A percentile compares a stretch with the other conserved stretches of the same genome.
Evolutionary conservation across 2,113 vertebrate genomes (phyloP).

Genomic region (Mystacornis crossleyi): DNA sequence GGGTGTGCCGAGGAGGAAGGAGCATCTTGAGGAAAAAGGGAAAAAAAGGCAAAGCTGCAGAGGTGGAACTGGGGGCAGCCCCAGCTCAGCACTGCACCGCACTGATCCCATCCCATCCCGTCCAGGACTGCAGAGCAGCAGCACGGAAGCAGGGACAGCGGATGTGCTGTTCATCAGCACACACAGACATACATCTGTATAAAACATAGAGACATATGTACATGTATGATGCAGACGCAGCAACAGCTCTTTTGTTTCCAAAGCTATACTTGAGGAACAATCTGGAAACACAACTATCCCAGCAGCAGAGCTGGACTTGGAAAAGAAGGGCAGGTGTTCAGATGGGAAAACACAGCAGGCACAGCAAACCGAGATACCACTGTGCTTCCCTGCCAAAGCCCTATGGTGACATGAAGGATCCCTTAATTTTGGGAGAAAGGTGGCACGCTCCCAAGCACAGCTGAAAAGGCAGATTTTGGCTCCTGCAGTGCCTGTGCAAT

Average conservation of each 20-base stretch:
- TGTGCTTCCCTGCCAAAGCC: background rate
- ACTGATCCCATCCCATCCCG: fast-evolving
- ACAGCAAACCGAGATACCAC: background rate
- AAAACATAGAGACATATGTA: fast-evolving
- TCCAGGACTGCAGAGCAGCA: fast-evolving
- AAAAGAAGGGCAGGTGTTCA: background rate
- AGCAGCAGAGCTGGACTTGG: background rate
- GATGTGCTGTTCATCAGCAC: fast-evolving
- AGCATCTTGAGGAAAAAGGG: constrained; percentile 75
- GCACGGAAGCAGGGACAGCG: background rate
- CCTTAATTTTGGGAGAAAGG: background rate
- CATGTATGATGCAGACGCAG: background rate
- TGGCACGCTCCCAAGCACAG: background rate
- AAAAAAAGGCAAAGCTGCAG: background rate
- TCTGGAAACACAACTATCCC: background rate
- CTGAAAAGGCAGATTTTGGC: background rate
- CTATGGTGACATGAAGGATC: background rate
- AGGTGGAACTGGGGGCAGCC: background rate
- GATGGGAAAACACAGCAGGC: background rate
- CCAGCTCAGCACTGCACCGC: background rate
- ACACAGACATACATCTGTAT: fast-evolving
- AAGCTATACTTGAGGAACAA: background rate
- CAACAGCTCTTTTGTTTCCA: background rate
- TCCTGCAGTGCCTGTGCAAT: background rate
- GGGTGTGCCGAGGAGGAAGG: constrained; percentile 81